phyloP scores from a whole-genome alignment of 30 jellyfish, hydroid and myxozoan genomes.

The Turritopsis dohrnii region DNA sequence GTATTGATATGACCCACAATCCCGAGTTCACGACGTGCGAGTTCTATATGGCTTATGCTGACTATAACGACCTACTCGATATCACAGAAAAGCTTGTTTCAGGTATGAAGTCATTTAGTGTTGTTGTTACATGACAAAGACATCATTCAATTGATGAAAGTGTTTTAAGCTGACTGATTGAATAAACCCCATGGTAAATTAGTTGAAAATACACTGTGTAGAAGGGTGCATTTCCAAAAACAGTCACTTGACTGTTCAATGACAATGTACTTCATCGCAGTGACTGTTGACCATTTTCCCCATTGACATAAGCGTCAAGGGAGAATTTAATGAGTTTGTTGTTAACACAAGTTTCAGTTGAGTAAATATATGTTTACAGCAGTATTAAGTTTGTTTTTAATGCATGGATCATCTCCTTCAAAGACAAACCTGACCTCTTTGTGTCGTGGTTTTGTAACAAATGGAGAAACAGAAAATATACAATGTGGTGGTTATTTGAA shows the following conservation, averaged over 20 bases:
- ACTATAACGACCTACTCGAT: constrained; percentile 81
- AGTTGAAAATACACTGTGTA: not conserved
- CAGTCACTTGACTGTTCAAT: not conserved
- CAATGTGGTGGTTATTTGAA: not conserved
- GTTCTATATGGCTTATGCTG: constrained; percentile 98
- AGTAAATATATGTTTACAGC: no score
- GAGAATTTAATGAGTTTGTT: no score
- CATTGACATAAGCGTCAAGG: no score
- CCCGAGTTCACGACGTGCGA: constrained; percentile 98
- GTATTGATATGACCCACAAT: constrained; percentile 92
- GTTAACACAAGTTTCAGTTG: no score
- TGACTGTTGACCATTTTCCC: no score
- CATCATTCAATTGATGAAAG: not conserved
- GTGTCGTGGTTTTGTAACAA: constrained; percentile 10
- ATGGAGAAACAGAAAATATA: not conserved
- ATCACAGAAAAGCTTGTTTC: constrained; percentile 81
- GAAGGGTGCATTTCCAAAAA: not conserved
- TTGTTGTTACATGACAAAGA: not conserved
- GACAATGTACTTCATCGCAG: not conserved
- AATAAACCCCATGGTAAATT: not conserved
- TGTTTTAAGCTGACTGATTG: no score
- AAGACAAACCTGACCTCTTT: constrained; percentile 2
- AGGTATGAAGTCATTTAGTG: constrained; percentile 39
- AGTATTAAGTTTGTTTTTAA: not conserved
- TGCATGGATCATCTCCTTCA: not conserved